Conservation (phyloP, 2,888 invertebrate genomes). For the Pterostichus madidus region DNA sequence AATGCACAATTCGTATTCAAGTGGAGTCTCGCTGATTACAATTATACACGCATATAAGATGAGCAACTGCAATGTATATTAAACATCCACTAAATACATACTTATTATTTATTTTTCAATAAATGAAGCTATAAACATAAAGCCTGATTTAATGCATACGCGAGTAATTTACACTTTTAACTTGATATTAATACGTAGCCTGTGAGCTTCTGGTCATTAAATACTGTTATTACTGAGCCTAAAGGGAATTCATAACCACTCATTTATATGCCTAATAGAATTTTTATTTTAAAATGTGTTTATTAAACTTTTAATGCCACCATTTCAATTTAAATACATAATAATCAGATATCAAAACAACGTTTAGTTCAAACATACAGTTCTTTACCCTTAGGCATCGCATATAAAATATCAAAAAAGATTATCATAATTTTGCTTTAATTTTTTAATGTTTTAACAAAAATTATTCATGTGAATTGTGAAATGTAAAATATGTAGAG, state of each 20-base stretch:
- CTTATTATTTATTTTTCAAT: slow-evolving; percentile 41
- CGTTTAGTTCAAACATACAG: slow-evolving; percentile 17
- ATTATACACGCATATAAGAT: background rate
- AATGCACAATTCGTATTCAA: too few species aligned
- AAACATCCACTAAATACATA: background rate
- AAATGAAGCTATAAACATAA: slow-evolving; percentile 46
- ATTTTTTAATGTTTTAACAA: too few species aligned
- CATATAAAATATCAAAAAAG: too few species aligned
- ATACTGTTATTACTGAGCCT: slow-evolving; percentile 41
- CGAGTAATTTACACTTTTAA: slow-evolving; percentile 36
- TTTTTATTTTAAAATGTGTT: slow-evolving; percentile 24
- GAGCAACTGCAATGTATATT: background rate
- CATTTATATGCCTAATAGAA: slow-evolving; percentile 13
- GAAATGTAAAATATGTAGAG: too few species aligned
- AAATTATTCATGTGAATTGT: too few species aligned
- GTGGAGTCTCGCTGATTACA: background rate
- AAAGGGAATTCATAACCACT: background rate
- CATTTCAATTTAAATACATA: slow-evolving; percentile 2
- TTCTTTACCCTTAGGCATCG: background rate
- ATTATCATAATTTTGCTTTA: too few species aligned
- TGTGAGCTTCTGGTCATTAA: slow-evolving; percentile 49
- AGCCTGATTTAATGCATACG: slow-evolving; percentile 21
- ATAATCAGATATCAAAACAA: slow-evolving; percentile 32
- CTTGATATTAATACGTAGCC: slow-evolving; percentile 29
- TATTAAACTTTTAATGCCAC: slow-evolving; percentile 1